Base-by-base conservation (phyloP, 1,140 invertebrate species). In the Cydia strobilella region DNA sequence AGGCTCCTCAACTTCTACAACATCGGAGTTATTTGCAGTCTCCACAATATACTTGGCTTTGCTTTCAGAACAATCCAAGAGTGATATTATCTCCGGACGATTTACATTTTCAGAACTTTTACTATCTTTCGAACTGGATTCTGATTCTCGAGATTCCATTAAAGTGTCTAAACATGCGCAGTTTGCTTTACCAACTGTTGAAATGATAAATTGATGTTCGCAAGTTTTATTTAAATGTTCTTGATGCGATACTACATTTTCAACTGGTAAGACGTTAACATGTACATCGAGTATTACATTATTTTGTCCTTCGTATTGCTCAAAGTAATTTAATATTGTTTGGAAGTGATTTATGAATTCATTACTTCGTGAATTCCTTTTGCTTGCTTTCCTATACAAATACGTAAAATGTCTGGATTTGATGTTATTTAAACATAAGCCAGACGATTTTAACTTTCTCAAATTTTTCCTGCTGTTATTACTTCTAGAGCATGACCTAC, bases 261-360 rank as follows among this genome's bases (percentile, higher is more conserved):
- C 73, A n/a, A 3, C 7, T 35, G 85, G 80, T 35, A 77, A 77
- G 9, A 90, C 72, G 48, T 84, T 89, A 6, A 89, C 76, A 62
- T 82, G 77, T 72, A 90, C 78, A 63, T 89, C 84, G 31, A 90
- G 66, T 79, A 85, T 87, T 20, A 90, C 74, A 76, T 86, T 79
- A 20, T 79, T 84, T 20, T 77, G 78, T 48, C 73, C 51, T 39
- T 80, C 74, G 65, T 76, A 78, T 35, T 82, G 74, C 23, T 78
- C 79, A 77, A 90, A 84, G 76, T 82, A 84, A 72, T 83, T 77
- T n/a, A 84, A 81, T 51, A 89, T 74, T 75, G 80, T 83, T 77
- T 85, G 76, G 23, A 87, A 76, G 73, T 86, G 69, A 63, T 84
- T 81, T 31, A 87, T 18, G 31, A 86, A 76, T 18, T 79, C 65